Evolutionary conservation across 2,797 vertebrate species (phyloP), one percentile per base, ranked within the genome.

Genomic region (Lacerta viridis): DNA sequence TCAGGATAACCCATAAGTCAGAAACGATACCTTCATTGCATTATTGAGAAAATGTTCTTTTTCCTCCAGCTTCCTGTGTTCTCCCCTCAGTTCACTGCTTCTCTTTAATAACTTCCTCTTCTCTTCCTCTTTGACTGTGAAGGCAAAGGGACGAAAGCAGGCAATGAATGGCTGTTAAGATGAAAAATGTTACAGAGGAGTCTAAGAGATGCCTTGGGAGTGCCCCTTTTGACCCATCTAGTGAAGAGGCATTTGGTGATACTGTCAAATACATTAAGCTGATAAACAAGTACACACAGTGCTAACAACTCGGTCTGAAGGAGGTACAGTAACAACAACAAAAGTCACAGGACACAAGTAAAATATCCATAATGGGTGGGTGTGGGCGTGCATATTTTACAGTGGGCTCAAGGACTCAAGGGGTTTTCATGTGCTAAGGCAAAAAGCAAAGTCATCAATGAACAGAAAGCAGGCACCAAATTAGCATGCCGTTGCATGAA

Each of bases 91-190:
- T 94, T 99, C 98, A 0, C 90, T 96, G 96, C 98, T 98, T 80
- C 98, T 97, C 94, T 97, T 98, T 92, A 98, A 92, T 91, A 99
- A 96, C 88, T 98, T 98, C 80, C 97, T 96, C 94, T 99, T 99
- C 96, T 99, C 98, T 78, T 99, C 99, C 96, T 99, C 98, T 95
- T 99, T 97, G 94, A 99, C 99, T 99, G 93, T 10, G 20, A 80
- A 87, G 94, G 94, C 87, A 96, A 86, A 93, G 86, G 61, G 27
- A 83, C 75, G 36, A 84, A 39, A 43, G 7, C 17, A 75, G 20
- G 4, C 29, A 11, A 72, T 29, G 18, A 61, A 64, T 61, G 64
- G 15, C 69, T 46, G 50, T 87, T 92, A 87, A 86, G 88, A 27
- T 78, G 85, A 87, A 84, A 84, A 0, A 27, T 0, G 23, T 61